phyloP scores from a whole-genome alignment of 2,113 vertebrate genomes.

The Ailurus styani region DNA sequence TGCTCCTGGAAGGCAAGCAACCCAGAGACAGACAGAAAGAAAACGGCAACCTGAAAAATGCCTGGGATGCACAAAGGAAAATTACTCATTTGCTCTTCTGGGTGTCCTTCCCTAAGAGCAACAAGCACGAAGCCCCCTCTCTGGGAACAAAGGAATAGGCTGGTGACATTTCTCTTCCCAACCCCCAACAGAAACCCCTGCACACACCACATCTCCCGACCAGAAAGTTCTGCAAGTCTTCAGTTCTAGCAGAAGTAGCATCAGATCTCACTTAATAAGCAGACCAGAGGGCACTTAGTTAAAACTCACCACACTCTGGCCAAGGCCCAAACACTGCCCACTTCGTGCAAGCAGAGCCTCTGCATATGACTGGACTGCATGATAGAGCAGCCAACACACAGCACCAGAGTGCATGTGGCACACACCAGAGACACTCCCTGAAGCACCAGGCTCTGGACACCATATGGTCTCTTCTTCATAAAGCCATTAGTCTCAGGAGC shows the following conservation, averaged over 20 bases:
- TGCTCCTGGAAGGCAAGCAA: background rate
- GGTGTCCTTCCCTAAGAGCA: background rate
- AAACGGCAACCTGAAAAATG: background rate
- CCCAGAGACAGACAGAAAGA: background rate
- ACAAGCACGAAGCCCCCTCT: background rate
- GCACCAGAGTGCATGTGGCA: background rate
- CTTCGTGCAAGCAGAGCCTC: background rate
- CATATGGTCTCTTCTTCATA: background rate
- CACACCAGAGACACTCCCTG: background rate
- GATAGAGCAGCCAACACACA: background rate
- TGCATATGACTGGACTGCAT: background rate
- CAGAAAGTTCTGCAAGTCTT: background rate
- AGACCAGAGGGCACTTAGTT: background rate
- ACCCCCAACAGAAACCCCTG: background rate
- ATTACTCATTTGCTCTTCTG: background rate
- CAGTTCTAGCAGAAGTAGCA: background rate
- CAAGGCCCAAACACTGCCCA: background rate
- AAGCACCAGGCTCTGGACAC: background rate
- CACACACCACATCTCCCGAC: background rate
- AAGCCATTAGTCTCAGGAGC: background rate
- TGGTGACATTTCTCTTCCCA: background rate
- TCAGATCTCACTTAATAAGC: background rate
- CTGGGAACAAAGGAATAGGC: background rate
- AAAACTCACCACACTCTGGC: background rate
- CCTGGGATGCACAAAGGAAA: background rate